phyloP scores from a whole-genome alignment of 2,888 invertebrate genomes.

The Polyommatus iphigenia region DNA sequence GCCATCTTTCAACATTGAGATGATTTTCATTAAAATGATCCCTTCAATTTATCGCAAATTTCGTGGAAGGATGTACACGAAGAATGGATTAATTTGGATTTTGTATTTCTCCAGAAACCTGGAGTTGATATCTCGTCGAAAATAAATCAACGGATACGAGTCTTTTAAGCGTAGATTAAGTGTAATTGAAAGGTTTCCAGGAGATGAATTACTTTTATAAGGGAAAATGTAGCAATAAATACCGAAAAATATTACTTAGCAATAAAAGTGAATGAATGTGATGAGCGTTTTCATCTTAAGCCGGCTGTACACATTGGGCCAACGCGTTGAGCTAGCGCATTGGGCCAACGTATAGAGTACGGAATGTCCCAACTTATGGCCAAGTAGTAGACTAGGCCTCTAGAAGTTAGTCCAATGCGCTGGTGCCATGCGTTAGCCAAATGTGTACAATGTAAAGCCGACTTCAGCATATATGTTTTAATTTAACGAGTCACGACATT shows the following conservation, averaged over 20 bases:
- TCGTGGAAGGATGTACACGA: background rate
- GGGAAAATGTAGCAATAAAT: background rate
- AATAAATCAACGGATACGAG: background rate
- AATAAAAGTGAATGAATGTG: background rate
- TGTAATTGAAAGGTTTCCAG: slow-evolving; percentile 8
- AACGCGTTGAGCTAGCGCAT: too few relatives aligned
- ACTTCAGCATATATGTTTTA: too few relatives aligned
- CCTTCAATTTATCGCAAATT: background rate
- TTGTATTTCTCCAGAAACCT: background rate
- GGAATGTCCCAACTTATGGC: too few relatives aligned
- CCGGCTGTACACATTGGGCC: too few relatives aligned
- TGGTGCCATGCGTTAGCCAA: too few relatives aligned
- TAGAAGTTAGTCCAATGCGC: too few relatives aligned
- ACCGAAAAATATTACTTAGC: background rate
- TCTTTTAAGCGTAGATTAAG: background rate
- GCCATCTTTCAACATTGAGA: background rate
- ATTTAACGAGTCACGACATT: too few relatives aligned
- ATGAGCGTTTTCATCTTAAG: background rate
- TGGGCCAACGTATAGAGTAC: too few relatives aligned
- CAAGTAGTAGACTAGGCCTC: too few relatives aligned
- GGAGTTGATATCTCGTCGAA: background rate
- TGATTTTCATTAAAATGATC: background rate
- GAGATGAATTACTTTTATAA: background rate
- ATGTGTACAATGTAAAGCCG: too few relatives aligned
- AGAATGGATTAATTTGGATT: background rate